A percentile compares a stretch with the other conserved stretches of the same genome.
phyloP scores from a whole-genome alignment of 64 coral and sea anemone species.

The Pachyseris speciosa region DNA sequence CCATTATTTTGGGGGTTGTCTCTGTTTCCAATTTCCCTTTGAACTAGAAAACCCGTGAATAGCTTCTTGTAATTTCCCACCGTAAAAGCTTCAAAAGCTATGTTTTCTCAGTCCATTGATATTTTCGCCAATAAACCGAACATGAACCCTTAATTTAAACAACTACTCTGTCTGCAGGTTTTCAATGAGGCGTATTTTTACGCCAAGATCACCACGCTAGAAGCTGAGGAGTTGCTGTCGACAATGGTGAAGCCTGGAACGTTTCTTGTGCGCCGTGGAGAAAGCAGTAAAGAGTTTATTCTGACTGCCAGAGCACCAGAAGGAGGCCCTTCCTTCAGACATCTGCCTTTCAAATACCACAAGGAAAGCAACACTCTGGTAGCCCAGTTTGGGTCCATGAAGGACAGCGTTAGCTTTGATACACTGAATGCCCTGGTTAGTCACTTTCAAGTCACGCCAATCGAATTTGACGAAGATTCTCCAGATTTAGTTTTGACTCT shows the following conservation, averaged over 20 bases:
- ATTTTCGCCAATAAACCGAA: no score
- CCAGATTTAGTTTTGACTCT: constrained; percentile 56
- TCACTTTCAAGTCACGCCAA: constrained; percentile 64
- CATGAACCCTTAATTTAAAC: not conserved
- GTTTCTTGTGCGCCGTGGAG: constrained; percentile 42
- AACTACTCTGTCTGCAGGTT: constrained; percentile 2
- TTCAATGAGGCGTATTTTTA: constrained; percentile 28
- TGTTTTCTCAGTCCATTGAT: no score
- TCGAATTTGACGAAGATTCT: constrained; percentile 44
- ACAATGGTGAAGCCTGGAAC: constrained; percentile 46
- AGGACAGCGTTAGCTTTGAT: not conserved
- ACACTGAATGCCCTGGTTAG: constrained; percentile 35
- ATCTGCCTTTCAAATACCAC: constrained; percentile 43
- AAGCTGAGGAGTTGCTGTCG: constrained; percentile 60
- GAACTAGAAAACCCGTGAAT: no score
- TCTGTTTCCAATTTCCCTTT: no score
- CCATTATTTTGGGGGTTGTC: no score
- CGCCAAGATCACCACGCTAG: constrained; percentile 28
- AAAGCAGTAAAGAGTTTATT: constrained; percentile 14
- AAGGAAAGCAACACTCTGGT: not conserved
- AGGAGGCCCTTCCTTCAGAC: constrained; percentile 47
- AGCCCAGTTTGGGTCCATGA: constrained; percentile 55
- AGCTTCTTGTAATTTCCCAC: no score
- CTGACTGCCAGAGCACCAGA: constrained; percentile 50
- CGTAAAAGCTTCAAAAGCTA: no score